These are phyloP conservation scores for Cydia strobilella DNA, from an alignment of 1,140 invertebrate genomes.

Conservation along the genomic window DNA sequence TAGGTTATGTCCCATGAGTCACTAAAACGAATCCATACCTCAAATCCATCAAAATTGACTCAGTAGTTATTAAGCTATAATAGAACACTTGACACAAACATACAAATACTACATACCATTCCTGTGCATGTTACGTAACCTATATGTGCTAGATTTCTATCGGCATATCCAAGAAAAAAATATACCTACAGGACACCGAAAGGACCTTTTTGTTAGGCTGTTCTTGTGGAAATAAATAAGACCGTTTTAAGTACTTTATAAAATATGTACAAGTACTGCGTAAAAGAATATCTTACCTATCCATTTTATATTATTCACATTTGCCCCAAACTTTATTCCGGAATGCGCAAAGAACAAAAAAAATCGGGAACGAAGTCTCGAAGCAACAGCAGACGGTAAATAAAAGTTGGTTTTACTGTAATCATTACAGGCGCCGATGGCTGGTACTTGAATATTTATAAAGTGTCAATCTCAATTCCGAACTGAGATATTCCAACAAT, in stretches of 20 bases:
- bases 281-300: neutral
- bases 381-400: slow-evolving; percentile 12
- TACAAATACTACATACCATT: no score
- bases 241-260: neutral
- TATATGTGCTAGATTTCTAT: no score
- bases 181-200: no score
- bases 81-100: no score
- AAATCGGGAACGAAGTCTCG: slow-evolving; percentile 16
- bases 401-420: slow-evolving; percentile 30
- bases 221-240: no score
- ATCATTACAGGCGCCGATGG: slow-evolving; percentile 27
- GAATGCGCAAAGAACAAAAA: neutral
- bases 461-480: slow-evolving; percentile 31
- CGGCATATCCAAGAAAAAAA: no score
- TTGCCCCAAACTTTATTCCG: neutral
- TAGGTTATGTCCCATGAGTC: no score
- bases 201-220: no score
- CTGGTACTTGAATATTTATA: slow-evolving; percentile 25
- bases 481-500: slow-evolving; percentile 26
- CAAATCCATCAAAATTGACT: no score
- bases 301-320: slow-evolving; percentile 10
- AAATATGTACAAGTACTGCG: neutral
- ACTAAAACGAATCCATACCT: no score
- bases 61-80: no score
- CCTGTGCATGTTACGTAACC: no score